Evolutionary conservation across 2,888 invertebrate genomes (phyloP), one percentile per base, ranked within the genome.

Genomic region (Brenthis ino): DNA sequence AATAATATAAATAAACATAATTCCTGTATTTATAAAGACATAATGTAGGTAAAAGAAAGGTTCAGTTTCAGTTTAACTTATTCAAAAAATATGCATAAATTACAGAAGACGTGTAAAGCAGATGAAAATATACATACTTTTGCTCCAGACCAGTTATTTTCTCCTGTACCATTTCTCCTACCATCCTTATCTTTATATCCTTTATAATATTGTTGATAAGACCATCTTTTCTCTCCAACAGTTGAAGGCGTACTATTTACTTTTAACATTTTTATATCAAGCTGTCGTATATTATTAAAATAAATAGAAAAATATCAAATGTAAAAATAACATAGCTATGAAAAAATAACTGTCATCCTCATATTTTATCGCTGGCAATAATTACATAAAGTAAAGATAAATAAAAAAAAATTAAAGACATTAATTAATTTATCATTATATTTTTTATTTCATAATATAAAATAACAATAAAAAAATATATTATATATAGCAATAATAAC

Each of bases 91-190:
- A 11, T 37, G 37, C 11, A 37, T 37, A 37, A 37, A 37, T 37
- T 2, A 8, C 37, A 37, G 11, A 33, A 20, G n/a, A 54, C n/a
- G n/a, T 13, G n/a, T 6, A 5, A 37, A n/a, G 47, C 37, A 64
- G 8, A 58, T 48, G 24, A 60, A 54, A 14, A 33, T 16, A 6
- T 24, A 57, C 47, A 53, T 72, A 85, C 91, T 85, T 89, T 81
- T 16, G 88, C 82, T 13, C 89, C 87, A 13, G 81, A 78, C 90
- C 90, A 91, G 64, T 85, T 80, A 64, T 87, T 79, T 54, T 77
- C 75, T 1, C 87, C 90, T 2, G 75, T 12, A 0, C 85, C 86
- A 69, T 65, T 76, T 69, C 76, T 83, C 47, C 85, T 77, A 0
- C 77, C 68, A 16, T 86, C 80, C 3, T 80, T 67, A 75, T 91